Evolutionary conservation across 2,797 vertebrate genomes (phyloP), one percentile per base, ranked within the genome.

Genomic region (Sebastes minor): DNA sequence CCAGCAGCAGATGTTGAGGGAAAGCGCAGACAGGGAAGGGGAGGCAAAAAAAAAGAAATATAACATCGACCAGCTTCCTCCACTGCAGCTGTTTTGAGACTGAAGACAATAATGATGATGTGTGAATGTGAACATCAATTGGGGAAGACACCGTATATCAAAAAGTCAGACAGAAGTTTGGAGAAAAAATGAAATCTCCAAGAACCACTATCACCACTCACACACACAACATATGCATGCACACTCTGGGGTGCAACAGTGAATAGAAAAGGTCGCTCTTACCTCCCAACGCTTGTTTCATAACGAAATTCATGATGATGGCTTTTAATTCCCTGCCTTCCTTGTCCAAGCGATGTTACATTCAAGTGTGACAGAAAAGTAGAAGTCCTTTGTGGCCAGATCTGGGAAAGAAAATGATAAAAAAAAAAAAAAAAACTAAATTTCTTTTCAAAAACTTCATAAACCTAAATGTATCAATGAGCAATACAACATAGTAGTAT

Each of bases 211-310:
- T 30, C 30, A 42, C 1, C 3, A 63, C 9, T 2, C 46, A 22
- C 16, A 20, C 28, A 30, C n/a, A 3, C 6, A 23, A 46, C 42
- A 23, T 13, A 28, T 18, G 3, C 14, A 23, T 30, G 56, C 23
- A 57, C 56, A 25, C 6, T 27, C 32, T 12, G 10, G 5, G 38
- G 8, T 32, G 52, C 42, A 67, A 76, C 33, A 13, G n/a, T 5
- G 20, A 8, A 23, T 8, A 28, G 16, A 14, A 67, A 61, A 60
- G 70, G 2, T 65, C 1, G 2, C 35, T 95, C 97, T 97, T 95
- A 98, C 97, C 97, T 96, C 97, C 97, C 86, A 98, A 83, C 68
- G 97, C 97, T 96, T 98, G 97, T 85, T 98, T 98, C 97, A 98
- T 98, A 86, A 98, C 97, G 94, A 98, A 98, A 96, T 98, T 97